These are phyloP conservation scores for Coturnix japonica DNA, from an alignment of 2,113 vertebrate genomes.

Conservation along the genomic window DNA sequence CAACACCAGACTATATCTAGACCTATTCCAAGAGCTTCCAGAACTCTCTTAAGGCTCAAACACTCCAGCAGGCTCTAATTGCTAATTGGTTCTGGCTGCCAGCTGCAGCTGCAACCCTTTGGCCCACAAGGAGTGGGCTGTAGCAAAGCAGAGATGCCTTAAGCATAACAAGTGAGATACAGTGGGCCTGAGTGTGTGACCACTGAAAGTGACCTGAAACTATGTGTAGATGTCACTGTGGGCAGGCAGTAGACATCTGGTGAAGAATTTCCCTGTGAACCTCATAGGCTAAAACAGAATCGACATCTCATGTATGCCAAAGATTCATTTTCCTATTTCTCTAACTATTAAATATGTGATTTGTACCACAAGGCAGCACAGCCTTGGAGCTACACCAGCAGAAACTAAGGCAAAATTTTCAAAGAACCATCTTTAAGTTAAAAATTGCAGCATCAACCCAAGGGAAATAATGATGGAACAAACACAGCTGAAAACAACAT, in stretches of 20 bases:
- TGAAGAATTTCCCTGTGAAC: not conserved
- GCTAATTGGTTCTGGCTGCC: not conserved
- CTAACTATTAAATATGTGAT: not conserved
- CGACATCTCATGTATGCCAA: not conserved
- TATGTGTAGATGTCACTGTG: rapidly evolving
- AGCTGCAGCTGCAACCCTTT: not conserved
- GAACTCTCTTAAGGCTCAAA: not conserved
- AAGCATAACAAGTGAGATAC: not conserved
- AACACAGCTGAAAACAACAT: not conserved
- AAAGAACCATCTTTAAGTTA: not conserved
- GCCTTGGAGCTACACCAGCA: not conserved
- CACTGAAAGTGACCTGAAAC: not conserved
- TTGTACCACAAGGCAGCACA: not conserved
- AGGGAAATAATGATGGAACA: not conserved
- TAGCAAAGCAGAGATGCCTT: not conserved
- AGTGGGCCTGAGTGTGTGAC: not conserved
- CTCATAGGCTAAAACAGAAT: not conserved
- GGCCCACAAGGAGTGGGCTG: not conserved
- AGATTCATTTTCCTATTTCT: not conserved
- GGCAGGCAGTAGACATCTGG: not conserved
- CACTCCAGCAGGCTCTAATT: not conserved
- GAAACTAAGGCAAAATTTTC: not conserved
- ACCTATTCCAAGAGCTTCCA: not conserved
- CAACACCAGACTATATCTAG: not conserved
- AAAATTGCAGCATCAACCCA: not conserved